These are phyloP conservation scores for Drosophila serrata DNA, from an alignment of 1,140 invertebrate species.

Conservation along the genomic window DNA sequence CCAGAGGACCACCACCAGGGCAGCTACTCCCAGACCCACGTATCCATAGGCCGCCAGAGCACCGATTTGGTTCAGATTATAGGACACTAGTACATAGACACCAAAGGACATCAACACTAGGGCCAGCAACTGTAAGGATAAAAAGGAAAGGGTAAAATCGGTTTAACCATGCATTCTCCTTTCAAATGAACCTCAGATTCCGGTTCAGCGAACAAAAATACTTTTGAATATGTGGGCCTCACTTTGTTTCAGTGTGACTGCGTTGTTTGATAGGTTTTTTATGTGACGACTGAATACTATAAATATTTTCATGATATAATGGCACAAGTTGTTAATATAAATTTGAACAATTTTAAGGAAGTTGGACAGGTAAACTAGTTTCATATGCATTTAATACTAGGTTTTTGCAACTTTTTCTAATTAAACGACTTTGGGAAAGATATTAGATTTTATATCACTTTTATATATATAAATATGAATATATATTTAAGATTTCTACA, in stretches of 20 bases:
- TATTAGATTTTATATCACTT: too few relatives aligned
- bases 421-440: too few relatives aligned
- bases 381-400: too few relatives aligned
- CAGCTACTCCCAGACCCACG: conserved; percentile 51
- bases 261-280: background rate
- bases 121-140: conserved; percentile 60
- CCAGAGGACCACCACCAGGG: conserved; percentile 66
- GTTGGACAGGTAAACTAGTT: too few relatives aligned
- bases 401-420: too few relatives aligned
- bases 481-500: too few relatives aligned
- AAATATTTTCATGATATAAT: background rate
- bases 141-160: background rate
- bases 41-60: conserved; percentile 38
- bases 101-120: conserved; percentile 77
- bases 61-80: conserved; percentile 60
- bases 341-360: too few relatives aligned
- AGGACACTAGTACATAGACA: conserved; percentile 64
- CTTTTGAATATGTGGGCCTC: too few relatives aligned
- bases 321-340: background rate
- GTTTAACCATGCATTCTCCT: background rate
- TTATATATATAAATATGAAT: too few relatives aligned
- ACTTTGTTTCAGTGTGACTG: background rate
- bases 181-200: background rate
- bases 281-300: background rate
- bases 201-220: too few relatives aligned